phyloP scores from a whole-genome alignment of 2,888 invertebrate genomes.

The Platynereis dumerilii region DNA sequence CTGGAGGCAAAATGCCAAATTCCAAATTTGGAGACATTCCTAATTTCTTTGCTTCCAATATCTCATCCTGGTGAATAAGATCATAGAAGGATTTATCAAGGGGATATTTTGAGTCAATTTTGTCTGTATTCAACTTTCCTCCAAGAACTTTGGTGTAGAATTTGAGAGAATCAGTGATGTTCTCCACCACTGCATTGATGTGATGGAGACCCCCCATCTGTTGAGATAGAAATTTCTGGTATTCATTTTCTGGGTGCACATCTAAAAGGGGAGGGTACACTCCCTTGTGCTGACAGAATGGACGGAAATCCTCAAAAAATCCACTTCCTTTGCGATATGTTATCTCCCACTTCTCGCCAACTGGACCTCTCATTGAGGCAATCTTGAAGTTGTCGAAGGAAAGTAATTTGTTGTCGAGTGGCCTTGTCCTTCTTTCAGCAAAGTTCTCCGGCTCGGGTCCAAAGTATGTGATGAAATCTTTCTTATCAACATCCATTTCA shows the following conservation, averaged over 20 bases:
- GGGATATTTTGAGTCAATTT: too few species aligned
- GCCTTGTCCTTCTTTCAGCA: neutral
- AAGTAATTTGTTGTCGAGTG: neutral
- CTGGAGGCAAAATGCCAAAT: neutral
- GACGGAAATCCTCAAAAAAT: neutral
- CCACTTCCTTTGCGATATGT: neutral
- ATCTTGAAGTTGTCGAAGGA: neutral
- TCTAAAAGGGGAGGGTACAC: neutral
- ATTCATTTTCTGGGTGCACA: neutral
- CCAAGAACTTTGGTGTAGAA: neutral
- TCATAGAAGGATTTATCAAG: neutral
- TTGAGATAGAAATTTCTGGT: neutral
- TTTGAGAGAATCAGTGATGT: neutral
- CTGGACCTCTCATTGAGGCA: neutral
- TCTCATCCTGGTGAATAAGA: conserved; percentile 1
- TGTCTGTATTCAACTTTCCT: neutral
- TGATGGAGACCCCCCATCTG: neutral
- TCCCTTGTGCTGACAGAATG: neutral
- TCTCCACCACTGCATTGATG: neutral
- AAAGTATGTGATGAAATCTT: too few species aligned
- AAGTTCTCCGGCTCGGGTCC: neutral
- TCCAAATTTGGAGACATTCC: neutral
- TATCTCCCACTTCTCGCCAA: neutral
- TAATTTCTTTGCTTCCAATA: neutral
- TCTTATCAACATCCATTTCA: too few species aligned